phyloP scores from a whole-genome alignment of 2,797 vertebrate genomes.

The Acanthurus leucopareius region DNA sequence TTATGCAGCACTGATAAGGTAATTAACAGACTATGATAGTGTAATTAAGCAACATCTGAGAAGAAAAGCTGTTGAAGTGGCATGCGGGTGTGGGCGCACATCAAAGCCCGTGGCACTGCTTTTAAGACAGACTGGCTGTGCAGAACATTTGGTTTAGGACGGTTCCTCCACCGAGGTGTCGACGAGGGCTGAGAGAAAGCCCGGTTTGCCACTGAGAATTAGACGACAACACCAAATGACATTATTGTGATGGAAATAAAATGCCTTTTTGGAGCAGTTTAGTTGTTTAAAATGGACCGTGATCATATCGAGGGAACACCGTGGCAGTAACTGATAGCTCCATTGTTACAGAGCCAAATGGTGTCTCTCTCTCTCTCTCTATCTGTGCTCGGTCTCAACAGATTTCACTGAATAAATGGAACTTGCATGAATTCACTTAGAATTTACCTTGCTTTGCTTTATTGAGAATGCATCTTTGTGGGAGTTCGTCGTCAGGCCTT shows the following conservation, averaged over 20 bases:
- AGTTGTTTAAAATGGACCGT: conserved; percentile 69
- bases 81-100: conserved; percentile 65
- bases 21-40: conserved; percentile 81
- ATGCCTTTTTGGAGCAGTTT: conserved; percentile 50
- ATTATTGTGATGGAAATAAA: conserved; percentile 86
- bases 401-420: conserved; percentile 74
- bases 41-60: conserved; percentile 84
- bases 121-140: conserved; percentile 75
- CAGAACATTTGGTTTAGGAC: conserved; percentile 63
- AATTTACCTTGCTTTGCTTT: conserved; percentile 76
- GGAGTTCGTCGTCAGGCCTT: conserved; percentile 50
- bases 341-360: conserved; percentile 75
- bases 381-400: conserved; percentile 64
- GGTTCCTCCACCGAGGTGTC: conserved; percentile 43
- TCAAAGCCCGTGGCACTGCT: conserved; percentile 76
- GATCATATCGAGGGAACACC: conserved; percentile 75
- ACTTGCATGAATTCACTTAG: conserved; percentile 77
- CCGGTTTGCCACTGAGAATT: conserved; percentile 86
- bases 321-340: conserved; percentile 77
- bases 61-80: conserved; percentile 77
- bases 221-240: conserved; percentile 87
- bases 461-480: conserved; percentile 71
- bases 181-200: conserved; percentile 58
- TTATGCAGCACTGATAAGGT: conserved; percentile 78
- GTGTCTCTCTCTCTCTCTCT: conserved; percentile 43